phyloP scores from a whole-genome alignment of 2,888 invertebrate genomes.

The Noctua janthe region DNA sequence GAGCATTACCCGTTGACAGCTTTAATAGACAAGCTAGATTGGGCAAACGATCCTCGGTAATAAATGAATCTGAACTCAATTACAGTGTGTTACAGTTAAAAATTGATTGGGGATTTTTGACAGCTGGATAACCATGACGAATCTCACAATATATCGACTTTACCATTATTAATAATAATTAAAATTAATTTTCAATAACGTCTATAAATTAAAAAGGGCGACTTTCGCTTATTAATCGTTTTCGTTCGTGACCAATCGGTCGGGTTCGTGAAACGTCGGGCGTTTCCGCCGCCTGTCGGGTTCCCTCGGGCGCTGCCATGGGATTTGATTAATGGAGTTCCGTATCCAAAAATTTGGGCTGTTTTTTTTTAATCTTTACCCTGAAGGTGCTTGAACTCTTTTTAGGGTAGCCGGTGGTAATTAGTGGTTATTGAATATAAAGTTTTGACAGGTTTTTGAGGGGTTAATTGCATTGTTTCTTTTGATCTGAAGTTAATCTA shows the following conservation, averaged over 20 bases:
- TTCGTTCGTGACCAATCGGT: conserved; percentile 69
- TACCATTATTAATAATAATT: conserved; percentile 76
- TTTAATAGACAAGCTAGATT: conserved; percentile 52
- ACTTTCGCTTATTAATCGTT: conserved; percentile 73
- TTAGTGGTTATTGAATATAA: conserved; percentile 79
- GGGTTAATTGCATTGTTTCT: conserved; percentile 71
- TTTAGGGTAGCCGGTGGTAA: conserved; percentile 77
- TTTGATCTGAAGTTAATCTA: conserved; percentile 61
- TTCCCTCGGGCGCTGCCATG: conserved; percentile 76
- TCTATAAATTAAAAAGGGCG: conserved; percentile 77
- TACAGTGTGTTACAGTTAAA: conserved; percentile 21
- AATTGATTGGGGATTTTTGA: conserved; percentile 35
- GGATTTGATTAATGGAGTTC: conserved; percentile 83
- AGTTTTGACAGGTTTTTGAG: conserved; percentile 68
- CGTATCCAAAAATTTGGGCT: conserved; percentile 75
- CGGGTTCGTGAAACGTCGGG: conserved; percentile 67
- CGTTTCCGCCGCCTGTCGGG: conserved; percentile 59
- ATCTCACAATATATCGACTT: conserved; percentile 67
- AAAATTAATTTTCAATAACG: conserved; percentile 77
- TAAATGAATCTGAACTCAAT: conserved; percentile 45
- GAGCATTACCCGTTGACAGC: conserved; percentile 57
- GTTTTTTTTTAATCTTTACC: conserved; percentile 71
- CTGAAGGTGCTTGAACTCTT: conserved; percentile 78
- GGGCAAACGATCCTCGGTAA: conserved; percentile 20
- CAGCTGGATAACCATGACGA: conserved; percentile 61